phyloP scores from a whole-genome alignment of 2,797 vertebrate species.

The Phoebastria nigripes region DNA sequence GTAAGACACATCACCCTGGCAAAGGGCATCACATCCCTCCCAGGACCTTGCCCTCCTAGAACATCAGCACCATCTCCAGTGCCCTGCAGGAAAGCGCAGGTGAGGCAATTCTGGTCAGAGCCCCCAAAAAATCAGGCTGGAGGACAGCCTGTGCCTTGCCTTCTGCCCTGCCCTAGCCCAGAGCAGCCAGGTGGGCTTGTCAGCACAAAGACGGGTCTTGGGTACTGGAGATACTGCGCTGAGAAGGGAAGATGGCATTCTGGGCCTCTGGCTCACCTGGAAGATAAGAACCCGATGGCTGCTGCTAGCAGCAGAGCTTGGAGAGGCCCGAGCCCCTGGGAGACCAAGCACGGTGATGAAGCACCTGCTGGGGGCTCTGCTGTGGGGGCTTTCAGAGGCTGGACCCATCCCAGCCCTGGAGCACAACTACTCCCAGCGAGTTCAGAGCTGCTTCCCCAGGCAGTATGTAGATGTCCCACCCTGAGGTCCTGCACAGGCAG shows the following conservation, averaged over 20 bases:
- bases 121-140: not conserved
- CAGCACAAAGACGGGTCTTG: not conserved
- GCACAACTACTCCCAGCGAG: not conserved
- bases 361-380: not conserved
- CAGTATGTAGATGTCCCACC: not conserved
- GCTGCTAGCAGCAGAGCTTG: not conserved
- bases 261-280: not conserved
- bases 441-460: not conserved
- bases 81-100: not conserved
- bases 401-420: not conserved
- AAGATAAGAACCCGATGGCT: not conserved
- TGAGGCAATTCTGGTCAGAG: not conserved
- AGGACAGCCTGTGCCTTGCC: not conserved
- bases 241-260: not conserved
- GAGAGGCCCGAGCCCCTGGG: not conserved
- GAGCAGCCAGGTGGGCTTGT: not conserved
- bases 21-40: not conserved
- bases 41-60: not conserved
- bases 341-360: not conserved
- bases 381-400: not conserved
- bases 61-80: not conserved
- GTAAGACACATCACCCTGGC: not conserved
- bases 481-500: not conserved
- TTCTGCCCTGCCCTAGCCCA: not conserved
- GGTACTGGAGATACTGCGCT: rapidly evolving